Conservation (phyloP, 2,113 vertebrate species). For the Narcine bancroftii region DNA sequence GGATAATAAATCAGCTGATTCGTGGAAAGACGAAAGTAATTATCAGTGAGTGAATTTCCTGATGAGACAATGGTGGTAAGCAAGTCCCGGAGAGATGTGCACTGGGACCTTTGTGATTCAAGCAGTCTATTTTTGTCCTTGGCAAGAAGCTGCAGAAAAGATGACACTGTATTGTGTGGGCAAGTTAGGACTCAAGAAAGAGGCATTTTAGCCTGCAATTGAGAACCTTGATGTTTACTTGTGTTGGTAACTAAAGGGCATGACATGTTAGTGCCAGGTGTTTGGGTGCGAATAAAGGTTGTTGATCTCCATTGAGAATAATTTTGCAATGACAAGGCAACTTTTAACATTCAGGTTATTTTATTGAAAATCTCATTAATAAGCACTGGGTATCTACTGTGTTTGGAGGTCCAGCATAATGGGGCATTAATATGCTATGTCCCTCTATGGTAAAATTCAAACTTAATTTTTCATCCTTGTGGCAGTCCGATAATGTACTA, state of each 20-base stretch:
- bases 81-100: too few relatives aligned
- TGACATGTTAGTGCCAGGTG: too few relatives aligned
- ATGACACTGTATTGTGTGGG: background rate
- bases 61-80: background rate
- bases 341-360: background rate
- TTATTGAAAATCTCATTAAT: background rate
- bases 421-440: background rate
- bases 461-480: background rate
- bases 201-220: background rate
- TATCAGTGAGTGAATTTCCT: background rate
- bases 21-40: background rate
- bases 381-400: background rate
- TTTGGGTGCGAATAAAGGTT: background rate
- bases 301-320: background rate
- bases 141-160: background rate
- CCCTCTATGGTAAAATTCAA: background rate
- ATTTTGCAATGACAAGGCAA: background rate
- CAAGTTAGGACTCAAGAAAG: background rate
- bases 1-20: conserved; percentile 16
- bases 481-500: background rate
- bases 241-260: background rate
- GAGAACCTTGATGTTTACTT: background rate
- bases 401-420: background rate
- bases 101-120: background rate
- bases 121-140: background rate